Percentiles rank a stretch among this genome's conserved stretches.
These are phyloP conservation scores for Ennomos quercinarius DNA, from an alignment of 2,888 invertebrate species.

Conservation along the genomic window DNA sequence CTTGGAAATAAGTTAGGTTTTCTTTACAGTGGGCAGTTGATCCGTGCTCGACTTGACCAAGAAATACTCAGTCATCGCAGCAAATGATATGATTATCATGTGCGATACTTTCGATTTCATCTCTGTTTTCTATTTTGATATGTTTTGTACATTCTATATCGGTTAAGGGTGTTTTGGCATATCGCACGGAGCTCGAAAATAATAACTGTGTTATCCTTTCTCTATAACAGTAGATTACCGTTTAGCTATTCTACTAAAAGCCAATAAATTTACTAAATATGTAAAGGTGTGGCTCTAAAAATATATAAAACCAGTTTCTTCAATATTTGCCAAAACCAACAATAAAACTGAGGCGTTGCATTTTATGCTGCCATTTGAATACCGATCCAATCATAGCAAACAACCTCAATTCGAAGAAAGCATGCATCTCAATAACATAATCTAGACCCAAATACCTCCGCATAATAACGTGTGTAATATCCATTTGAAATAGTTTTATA, in stretches of 20 bases:
- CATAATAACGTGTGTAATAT: slow-evolving; percentile 24
- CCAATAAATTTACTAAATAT: too few relatives aligned
- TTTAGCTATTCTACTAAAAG: too few relatives aligned
- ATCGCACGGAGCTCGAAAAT: too few relatives aligned
- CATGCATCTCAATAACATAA: slow-evolving; percentile 19
- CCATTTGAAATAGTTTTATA: slow-evolving; percentile 18
- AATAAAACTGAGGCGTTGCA: too few relatives aligned
- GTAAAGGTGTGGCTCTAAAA: too few relatives aligned
- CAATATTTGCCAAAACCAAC: too few relatives aligned
- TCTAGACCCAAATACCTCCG: slow-evolving; percentile 28
- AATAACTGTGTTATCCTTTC: too few relatives aligned
- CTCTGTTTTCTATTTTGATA: slow-evolving; percentile 59
- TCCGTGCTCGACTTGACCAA: slow-evolving; percentile 38
- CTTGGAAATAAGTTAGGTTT: slow-evolving; percentile 12
- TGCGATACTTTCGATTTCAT: slow-evolving; percentile 56
- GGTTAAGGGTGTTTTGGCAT: too few relatives aligned
- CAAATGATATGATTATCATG: slow-evolving; percentile 58
- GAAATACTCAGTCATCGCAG: slow-evolving; percentile 54
- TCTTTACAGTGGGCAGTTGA: not conserved
- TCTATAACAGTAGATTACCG: too few relatives aligned
- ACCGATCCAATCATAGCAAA: slow-evolving; percentile 9
- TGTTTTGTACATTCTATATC: not conserved
- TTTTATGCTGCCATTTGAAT: too few relatives aligned
- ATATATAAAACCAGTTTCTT: too few relatives aligned
- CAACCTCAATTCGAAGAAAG: slow-evolving; percentile 4